A percentile compares a stretch with the other conserved stretches of the same genome.
phyloP scores from a whole-genome alignment of 2,113 vertebrate genomes.

The Mastomys natalensis region DNA sequence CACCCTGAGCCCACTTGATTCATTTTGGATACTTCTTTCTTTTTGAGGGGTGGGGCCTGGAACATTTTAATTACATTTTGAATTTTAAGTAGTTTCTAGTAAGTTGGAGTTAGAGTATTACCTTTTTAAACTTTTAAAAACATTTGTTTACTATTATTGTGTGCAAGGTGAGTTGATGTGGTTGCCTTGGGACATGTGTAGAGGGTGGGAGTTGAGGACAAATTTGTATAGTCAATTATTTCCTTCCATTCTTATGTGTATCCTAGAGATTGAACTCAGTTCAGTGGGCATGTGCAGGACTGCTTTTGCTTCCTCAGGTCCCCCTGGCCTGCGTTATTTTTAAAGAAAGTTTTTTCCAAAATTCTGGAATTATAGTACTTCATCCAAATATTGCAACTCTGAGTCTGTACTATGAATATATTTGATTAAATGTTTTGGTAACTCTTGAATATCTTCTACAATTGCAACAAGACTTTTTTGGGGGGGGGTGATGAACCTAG shows the following conservation, averaged over 20 bases:
- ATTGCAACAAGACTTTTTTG: not conserved
- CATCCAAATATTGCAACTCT: conserved; percentile 3
- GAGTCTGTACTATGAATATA: not conserved
- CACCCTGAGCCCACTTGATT: not conserved
- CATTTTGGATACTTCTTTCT: conserved; percentile 4
- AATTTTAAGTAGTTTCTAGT: not conserved
- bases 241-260: not conserved
- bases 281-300: rapidly evolving
- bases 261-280: not conserved
- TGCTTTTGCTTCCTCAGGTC: not conserved
- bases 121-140: not conserved
- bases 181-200: not conserved
- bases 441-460: not conserved
- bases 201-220: not conserved
- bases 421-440: not conserved
- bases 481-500: not conserved
- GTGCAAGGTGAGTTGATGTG: not conserved
- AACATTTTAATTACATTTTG: not conserved
- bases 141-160: not conserved
- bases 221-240: not conserved
- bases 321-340: not conserved
- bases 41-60: not conserved
- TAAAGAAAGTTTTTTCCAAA: conserved; percentile 3
- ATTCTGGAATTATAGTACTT: not conserved
- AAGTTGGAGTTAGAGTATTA: conserved; percentile 67